These are phyloP conservation scores for Catocala sponsa DNA, from an alignment of 2,888 invertebrate genomes.

Conservation along the genomic window DNA sequence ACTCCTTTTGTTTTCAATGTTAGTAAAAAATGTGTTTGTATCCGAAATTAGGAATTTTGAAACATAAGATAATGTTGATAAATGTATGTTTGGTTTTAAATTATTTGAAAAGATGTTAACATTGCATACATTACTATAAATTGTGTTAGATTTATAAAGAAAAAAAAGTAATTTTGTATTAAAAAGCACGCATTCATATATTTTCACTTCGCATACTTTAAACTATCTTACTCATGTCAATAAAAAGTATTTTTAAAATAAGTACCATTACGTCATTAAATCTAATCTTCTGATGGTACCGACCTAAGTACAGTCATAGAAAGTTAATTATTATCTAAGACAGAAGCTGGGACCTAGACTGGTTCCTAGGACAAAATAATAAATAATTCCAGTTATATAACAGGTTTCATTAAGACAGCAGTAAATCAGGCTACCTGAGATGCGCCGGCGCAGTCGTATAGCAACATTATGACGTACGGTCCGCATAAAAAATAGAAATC, in stretches of 20 bases:
- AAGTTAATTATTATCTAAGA: conserved; percentile 81
- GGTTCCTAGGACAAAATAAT: conserved; percentile 82
- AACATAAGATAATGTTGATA: conserved; percentile 37
- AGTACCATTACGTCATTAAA: conserved; percentile 37
- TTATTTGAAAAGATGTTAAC: conserved; percentile 20
- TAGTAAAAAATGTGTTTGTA: conserved; percentile 17
- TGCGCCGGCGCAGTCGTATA: conserved; percentile 70
- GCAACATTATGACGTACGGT: conserved; percentile 67
- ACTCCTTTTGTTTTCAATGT: conserved; percentile 45
- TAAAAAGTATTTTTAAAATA: conserved; percentile 6
- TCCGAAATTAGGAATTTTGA: conserved; percentile 46
- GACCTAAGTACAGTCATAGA: conserved; percentile 60
- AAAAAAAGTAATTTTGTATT: not conserved
- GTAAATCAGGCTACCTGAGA: conserved; percentile 84
- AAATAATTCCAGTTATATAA: conserved; percentile 86
- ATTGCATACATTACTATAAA: conserved; percentile 9
- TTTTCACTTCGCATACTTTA: not conserved
- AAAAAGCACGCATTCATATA: not conserved
- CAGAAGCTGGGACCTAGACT: conserved; percentile 77
- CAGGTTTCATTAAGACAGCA: conserved; percentile 86
- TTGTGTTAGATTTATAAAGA: conserved; percentile 7
- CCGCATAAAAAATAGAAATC: conserved; percentile 53
- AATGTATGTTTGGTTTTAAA: conserved; percentile 23
- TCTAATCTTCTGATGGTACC: conserved; percentile 29
- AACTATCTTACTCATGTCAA: not conserved